These are phyloP conservation scores for Psix sp. DNA, from an alignment of 1,140 invertebrate species.

Conservation along the genomic window DNA sequence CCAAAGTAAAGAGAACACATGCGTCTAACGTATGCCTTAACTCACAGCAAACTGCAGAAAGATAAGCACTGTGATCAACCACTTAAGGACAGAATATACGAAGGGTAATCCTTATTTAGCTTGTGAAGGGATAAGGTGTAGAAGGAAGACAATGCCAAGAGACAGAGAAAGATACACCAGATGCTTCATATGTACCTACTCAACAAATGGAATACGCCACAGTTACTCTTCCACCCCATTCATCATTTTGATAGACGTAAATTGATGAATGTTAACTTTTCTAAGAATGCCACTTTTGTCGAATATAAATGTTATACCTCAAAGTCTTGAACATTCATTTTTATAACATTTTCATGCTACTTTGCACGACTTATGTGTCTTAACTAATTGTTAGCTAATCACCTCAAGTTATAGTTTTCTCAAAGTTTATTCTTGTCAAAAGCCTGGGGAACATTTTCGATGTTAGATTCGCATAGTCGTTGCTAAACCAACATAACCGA, in stretches of 20 bases:
- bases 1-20: slow-evolving; percentile 59
- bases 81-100: slow-evolving; percentile 53
- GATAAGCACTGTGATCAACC: slow-evolving; percentile 61
- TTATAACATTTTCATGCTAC: slow-evolving; percentile 10
- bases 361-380: slow-evolving; percentile 16
- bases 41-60: slow-evolving; percentile 55
- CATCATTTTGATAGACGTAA: slow-evolving; percentile 57
- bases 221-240: slow-evolving; percentile 36
- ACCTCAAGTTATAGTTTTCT: too few species aligned
- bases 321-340: slow-evolving; percentile 32
- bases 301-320: slow-evolving; percentile 35
- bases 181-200: slow-evolving; percentile 45
- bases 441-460: too few species aligned
- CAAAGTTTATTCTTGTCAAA: too few species aligned
- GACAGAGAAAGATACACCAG: slow-evolving; percentile 33
- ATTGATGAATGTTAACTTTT: slow-evolving; percentile 57
- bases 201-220: slow-evolving; percentile 56
- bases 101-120: slow-evolving; percentile 59
- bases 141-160: slow-evolving; percentile 46
- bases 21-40: slow-evolving; percentile 55
- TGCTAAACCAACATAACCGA: too few species aligned
- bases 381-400: too few species aligned
- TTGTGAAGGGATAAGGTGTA: slow-evolving; percentile 34
- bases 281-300: slow-evolving; percentile 45
- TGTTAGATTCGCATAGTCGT: too few species aligned